These are phyloP conservation scores for Ptilonorhynchus violaceus DNA, from an alignment of 2,113 vertebrate species.

Conservation along the genomic window DNA sequence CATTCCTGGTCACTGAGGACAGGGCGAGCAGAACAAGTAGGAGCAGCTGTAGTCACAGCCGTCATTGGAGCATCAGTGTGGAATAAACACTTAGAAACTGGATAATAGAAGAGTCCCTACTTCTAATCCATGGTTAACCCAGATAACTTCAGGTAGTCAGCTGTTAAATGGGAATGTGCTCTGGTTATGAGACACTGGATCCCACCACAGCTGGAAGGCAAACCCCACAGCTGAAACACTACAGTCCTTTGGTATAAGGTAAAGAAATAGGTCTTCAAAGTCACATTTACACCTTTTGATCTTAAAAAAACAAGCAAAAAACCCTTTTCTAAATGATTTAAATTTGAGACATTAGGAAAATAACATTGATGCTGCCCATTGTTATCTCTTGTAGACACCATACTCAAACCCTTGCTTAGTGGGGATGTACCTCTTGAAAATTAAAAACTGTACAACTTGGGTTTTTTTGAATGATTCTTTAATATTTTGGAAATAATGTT, in stretches of 20 bases:
- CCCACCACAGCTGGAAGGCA: not conserved
- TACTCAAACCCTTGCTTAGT: not conserved
- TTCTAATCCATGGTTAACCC: not conserved
- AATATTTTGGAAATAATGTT: not conserved
- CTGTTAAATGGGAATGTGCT: not conserved
- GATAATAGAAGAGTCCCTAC: not conserved
- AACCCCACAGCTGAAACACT: not conserved
- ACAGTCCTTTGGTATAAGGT: not conserved
- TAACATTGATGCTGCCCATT: not conserved
- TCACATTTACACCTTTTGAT: not conserved
- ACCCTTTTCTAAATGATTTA: not conserved
- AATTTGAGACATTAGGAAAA: not conserved
- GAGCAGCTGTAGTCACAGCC: not conserved
- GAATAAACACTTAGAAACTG: not conserved
- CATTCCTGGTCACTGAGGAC: not conserved
- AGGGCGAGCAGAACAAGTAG: not conserved
- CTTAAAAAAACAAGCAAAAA: not conserved
- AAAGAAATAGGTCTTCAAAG: not conserved
- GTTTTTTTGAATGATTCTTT: accelerated
- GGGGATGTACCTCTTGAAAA: not conserved
- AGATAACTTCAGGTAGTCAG: not conserved
- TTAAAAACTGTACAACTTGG: not conserved
- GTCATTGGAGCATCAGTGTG: not conserved
- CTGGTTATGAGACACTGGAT: not conserved
- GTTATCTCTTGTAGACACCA: not conserved